Evolutionary conservation across 2,888 invertebrate species (phyloP).

Genomic region (Monopis laevigella): DNA sequence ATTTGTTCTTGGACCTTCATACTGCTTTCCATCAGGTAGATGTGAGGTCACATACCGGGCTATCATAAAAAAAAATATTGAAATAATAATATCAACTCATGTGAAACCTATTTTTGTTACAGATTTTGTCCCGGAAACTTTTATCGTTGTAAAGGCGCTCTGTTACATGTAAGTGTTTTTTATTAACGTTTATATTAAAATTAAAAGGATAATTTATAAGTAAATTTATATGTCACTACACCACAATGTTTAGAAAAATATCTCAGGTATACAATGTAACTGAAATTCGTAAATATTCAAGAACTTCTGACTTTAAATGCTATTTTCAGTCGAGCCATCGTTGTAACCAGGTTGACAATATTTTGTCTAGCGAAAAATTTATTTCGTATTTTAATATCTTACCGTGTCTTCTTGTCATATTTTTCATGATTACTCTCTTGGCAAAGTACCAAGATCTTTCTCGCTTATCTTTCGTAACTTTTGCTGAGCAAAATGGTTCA

Average conservation of each 20-base stretch:
- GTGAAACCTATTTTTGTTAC: slow-evolving; percentile 38
- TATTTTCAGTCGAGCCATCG: neutral
- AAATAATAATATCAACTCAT: too few relatives aligned
- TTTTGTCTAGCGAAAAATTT: slow-evolving; percentile 37
- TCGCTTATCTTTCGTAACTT: slow-evolving; percentile 53
- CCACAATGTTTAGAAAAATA: neutral
- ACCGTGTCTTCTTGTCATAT: slow-evolving; percentile 46
- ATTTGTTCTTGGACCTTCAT: too few relatives aligned
- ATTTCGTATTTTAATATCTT: slow-evolving; percentile 49
- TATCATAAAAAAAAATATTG: too few relatives aligned
- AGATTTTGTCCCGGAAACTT: slow-evolving; percentile 63
- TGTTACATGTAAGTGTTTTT: slow-evolving; percentile 50
- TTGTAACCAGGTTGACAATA: slow-evolving; percentile 16
- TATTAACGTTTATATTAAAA: neutral
- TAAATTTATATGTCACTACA: too few relatives aligned
- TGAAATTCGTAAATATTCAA: neutral
- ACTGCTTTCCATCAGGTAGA: too few relatives aligned
- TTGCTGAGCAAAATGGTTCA: slow-evolving; percentile 34
- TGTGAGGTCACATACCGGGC: too few relatives aligned
- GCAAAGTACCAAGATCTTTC: slow-evolving; percentile 52
- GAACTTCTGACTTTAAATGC: neutral
- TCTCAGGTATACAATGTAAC: neutral
- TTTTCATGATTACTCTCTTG: slow-evolving; percentile 57
- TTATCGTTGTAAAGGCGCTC: slow-evolving; percentile 49
- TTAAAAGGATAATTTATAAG: too few relatives aligned